A percentile compares a stretch with the other conserved stretches of the same genome.
phyloP scores from a whole-genome alignment of 2,888 invertebrate genomes.

The Papilio demoleus region DNA sequence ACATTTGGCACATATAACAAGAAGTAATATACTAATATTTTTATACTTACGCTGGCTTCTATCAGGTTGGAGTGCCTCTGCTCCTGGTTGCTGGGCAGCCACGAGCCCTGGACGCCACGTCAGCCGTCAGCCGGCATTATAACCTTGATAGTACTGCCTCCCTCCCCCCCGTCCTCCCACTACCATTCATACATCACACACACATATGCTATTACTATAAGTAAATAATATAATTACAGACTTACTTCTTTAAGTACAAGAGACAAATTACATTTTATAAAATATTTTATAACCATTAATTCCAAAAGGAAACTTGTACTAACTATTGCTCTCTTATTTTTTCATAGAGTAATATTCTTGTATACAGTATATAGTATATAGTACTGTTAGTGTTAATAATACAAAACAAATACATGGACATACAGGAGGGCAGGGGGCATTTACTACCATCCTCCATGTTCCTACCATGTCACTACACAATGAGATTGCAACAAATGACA shows the following conservation, averaged over 20 bases:
- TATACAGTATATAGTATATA: no score
- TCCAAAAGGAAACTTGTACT: no score
- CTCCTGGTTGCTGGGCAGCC: conserved; percentile 32
- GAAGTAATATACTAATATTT: neutral
- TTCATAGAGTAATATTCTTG: no score
- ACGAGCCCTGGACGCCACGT: conserved; percentile 42
- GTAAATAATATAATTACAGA: no score
- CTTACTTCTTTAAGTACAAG: no score
- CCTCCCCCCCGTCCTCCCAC: no score
- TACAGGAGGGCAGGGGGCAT: conserved; percentile 60
- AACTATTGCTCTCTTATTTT: no score
- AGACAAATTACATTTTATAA: no score
- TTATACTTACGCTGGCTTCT: neutral
- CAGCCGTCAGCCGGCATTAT: conserved; percentile 59
- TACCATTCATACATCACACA: conserved; percentile 48
- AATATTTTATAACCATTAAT: no score
- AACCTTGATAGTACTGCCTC: conserved; percentile 64
- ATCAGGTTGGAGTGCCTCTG: conserved; percentile 3
- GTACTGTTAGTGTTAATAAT: no score
- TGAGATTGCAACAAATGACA: conserved; percentile 64
- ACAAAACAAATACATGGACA: conserved; percentile 42
- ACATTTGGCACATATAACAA: neutral
- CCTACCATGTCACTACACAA: conserved; percentile 67
- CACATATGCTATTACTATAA: conserved; percentile 38
- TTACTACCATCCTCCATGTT: conserved; percentile 64